Percentiles rank a stretch among this genome's conserved stretches.
These are phyloP conservation scores for Spisula solida DNA, from an alignment of 2,888 invertebrate species.

Conservation along the genomic window DNA sequence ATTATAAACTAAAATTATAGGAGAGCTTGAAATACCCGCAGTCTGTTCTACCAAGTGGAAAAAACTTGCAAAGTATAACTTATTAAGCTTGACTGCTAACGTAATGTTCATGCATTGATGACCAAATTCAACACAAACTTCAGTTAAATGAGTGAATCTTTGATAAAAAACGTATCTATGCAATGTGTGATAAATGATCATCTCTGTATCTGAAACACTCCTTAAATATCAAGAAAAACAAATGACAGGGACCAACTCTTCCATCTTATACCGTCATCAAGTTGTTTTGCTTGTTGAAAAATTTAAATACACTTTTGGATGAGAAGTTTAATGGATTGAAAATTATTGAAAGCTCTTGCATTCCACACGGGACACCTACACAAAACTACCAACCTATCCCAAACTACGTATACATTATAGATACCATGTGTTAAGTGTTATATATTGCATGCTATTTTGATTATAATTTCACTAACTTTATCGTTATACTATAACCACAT, in stretches of 20 bases:
- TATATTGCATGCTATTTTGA: not conserved
- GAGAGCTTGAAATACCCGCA: no score
- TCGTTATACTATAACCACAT: slow-evolving; percentile 5
- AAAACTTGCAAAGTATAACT: no score
- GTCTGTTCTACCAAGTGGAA: no score
- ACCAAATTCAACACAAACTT: not conserved
- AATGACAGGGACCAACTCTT: not conserved
- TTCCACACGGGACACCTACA: not conserved
- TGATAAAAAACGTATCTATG: not conserved
- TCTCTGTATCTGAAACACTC: not conserved
- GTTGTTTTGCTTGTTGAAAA: not conserved
- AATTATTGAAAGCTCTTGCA: not conserved
- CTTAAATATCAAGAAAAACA: not conserved
- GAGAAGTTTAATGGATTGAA: not conserved
- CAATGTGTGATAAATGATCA: not conserved
- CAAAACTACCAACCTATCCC: not conserved
- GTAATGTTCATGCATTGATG: not conserved
- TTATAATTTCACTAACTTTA: not conserved
- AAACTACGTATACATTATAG: not conserved
- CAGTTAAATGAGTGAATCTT: not conserved
- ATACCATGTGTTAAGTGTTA: not conserved
- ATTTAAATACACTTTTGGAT: not conserved
- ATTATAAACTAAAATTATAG: no score
- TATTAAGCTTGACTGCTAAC: no score
- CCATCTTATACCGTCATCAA: not conserved